A percentile compares a stretch with the other conserved stretches of the same genome.
phyloP scores from a whole-genome alignment of 2,113 vertebrate species.

The Lamprotornis superbus region DNA sequence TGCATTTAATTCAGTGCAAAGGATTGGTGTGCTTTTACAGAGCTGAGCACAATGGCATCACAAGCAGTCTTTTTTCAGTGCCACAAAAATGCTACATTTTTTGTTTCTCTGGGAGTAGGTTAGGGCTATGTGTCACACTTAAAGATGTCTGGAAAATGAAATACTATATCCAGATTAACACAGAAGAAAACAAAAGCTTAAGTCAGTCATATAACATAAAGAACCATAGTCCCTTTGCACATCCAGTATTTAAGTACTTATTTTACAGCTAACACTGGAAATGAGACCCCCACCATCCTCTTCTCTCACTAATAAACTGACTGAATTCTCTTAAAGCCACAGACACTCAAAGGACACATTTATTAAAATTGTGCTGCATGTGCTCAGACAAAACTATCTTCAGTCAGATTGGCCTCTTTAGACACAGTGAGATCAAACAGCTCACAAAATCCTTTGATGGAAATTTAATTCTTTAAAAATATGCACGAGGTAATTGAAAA shows the following conservation, averaged over 20 bases:
- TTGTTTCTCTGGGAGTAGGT: background rate
- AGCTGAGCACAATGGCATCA: background rate
- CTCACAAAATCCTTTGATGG: slow-evolving; percentile 71
- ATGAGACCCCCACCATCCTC: background rate
- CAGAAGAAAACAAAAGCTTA: background rate
- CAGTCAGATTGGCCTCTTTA: slow-evolving; percentile 48
- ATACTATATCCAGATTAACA: background rate
- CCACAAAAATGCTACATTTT: background rate
- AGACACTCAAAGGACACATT: slow-evolving; percentile 7
- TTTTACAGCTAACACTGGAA: slow-evolving; percentile 1
- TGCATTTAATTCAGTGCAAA: background rate
- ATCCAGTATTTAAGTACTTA: background rate
- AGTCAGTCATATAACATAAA: background rate
- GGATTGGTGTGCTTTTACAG: background rate
- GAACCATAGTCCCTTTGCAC: background rate
- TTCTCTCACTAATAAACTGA: background rate
- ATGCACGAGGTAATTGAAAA: slow-evolving; percentile 71
- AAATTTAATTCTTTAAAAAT: slow-evolving; percentile 74
- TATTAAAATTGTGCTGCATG: background rate
- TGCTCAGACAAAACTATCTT: slow-evolving; percentile 39
- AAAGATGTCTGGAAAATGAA: background rate
- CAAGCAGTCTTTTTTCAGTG: background rate
- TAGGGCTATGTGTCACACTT: background rate
- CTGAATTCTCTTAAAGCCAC: slow-evolving; percentile 4
- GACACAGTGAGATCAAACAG: slow-evolving; percentile 66